Evolutionary conservation across 1,140 invertebrate genomes (phyloP).

Genomic region (Onthophagus taurus): DNA sequence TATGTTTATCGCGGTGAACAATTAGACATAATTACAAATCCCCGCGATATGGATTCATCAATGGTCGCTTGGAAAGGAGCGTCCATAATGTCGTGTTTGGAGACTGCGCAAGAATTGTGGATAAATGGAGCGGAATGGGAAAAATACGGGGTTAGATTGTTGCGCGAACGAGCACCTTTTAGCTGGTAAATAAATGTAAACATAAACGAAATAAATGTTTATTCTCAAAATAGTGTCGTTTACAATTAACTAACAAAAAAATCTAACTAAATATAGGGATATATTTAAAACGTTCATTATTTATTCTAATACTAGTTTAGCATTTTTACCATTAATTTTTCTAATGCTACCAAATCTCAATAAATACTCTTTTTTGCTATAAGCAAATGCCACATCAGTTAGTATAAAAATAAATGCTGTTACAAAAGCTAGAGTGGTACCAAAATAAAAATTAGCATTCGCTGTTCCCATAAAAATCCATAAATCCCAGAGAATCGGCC

Average conservation of each 20-base stretch:
- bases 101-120: slow-evolving; percentile 90
- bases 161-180: slow-evolving; percentile 80
- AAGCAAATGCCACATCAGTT: slow-evolving; percentile 90
- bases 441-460: slow-evolving; percentile 99
- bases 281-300: not conserved
- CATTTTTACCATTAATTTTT: slow-evolving; percentile 50
- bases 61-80: slow-evolving; percentile 92
- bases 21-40: slow-evolving; percentile 70
- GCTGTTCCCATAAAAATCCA: slow-evolving; percentile 98
- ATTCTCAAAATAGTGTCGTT: no score
- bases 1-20: slow-evolving; percentile 67
- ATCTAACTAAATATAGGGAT: no score
- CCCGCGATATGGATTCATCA: slow-evolving; percentile 83
- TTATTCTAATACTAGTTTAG: slow-evolving; percentile 45
- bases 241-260: no score
- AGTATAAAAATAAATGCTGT: slow-evolving; percentile 93
- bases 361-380: slow-evolving; percentile 85
- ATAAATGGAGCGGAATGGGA: slow-evolving; percentile 80
- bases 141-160: slow-evolving; percentile 70
- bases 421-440: slow-evolving; percentile 89
- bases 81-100: slow-evolving; percentile 82
- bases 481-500: slow-evolving; percentile 91
- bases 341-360: slow-evolving; percentile 64
- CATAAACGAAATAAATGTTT: no score
- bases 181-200: slow-evolving; percentile 62